Percentiles rank a stretch among this genome's conserved stretches.
These are phyloP conservation scores for Centropyge bicolor DNA, from an alignment of 2,797 vertebrate species.

Conservation along the genomic window DNA sequence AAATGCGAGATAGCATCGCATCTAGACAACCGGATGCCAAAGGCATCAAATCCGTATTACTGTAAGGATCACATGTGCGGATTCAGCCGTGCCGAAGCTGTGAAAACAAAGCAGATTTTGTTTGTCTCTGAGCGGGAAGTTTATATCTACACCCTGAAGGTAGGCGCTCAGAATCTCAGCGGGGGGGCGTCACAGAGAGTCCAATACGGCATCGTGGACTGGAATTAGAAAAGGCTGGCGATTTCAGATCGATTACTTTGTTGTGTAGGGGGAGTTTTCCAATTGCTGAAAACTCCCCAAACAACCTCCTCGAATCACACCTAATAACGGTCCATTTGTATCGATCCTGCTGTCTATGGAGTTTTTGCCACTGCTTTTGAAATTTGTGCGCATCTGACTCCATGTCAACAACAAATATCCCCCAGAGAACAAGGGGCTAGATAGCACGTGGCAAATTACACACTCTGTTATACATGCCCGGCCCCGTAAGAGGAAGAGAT, in stretches of 20 bases:
- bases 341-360: slow-evolving; percentile 42
- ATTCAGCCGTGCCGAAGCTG: slow-evolving; percentile 25
- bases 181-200: slow-evolving; percentile 30
- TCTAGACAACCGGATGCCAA: slow-evolving; percentile 32
- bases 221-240: slow-evolving; percentile 55
- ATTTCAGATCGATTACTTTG: slow-evolving; percentile 62
- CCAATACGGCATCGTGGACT: slow-evolving; percentile 10
- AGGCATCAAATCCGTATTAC: slow-evolving; percentile 32
- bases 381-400: slow-evolving; percentile 30
- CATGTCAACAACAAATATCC: slow-evolving; percentile 35
- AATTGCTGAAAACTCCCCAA: slow-evolving; percentile 59
- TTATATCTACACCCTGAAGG: slow-evolving; percentile 38
- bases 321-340: slow-evolving; percentile 58
- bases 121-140: slow-evolving; percentile 42
- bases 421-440: slow-evolving; percentile 21
- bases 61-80: slow-evolving; percentile 23
- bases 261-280: slow-evolving; percentile 58
- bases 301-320: slow-evolving; percentile 60
- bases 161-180: slow-evolving; percentile 38
- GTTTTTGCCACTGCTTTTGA: slow-evolving; percentile 52
- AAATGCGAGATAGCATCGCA: slow-evolving; percentile 51
- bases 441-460: slow-evolving; percentile 26
- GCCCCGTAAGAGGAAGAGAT: slow-evolving; percentile 26
- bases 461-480: slow-evolving; percentile 33
- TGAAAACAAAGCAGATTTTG: slow-evolving; percentile 52